Percentiles rank a stretch among this genome's conserved stretches.
Conservation (phyloP, 2,113 vertebrate genomes). For the Catagonus wagneri region DNA sequence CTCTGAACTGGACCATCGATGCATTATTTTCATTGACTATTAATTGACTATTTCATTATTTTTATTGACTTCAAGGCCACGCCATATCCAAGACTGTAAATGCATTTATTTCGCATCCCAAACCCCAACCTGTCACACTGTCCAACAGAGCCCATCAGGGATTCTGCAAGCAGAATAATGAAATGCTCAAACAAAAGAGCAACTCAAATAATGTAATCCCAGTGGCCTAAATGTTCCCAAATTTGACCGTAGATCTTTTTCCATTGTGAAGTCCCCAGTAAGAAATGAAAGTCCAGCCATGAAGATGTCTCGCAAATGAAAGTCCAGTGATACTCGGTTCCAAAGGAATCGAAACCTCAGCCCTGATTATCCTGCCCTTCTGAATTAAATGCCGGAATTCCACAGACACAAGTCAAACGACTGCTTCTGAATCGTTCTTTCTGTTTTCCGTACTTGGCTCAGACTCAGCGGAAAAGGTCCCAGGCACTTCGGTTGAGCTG, state of each 20-base stretch:
- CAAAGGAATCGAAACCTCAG: constrained; percentile 22
- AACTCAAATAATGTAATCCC: constrained; percentile 37
- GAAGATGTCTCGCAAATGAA: background rate
- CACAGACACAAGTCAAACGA: background rate
- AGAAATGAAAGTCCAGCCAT: constrained; percentile 55
- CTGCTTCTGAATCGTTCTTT: background rate
- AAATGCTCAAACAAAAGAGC: background rate
- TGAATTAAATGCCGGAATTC: background rate
- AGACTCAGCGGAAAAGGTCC: background rate
- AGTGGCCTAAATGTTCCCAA: background rate
- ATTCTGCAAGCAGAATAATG: background rate
- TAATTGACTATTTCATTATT: too few relatives aligned
- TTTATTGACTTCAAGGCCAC: background rate
- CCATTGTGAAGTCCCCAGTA: background rate
- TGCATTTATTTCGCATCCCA: background rate
- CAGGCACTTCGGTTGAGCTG: background rate
- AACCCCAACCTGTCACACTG: background rate
- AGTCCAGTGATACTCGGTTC: background rate
- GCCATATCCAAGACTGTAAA: background rate
- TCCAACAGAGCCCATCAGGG: background rate
- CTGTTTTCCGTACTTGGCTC: background rate
- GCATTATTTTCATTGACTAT: too few relatives aligned
- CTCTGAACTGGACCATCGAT: background rate
- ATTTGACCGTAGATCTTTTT: constrained; percentile 9
- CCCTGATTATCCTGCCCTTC: background rate